Base-by-base conservation (phyloP, 92 coral and sea anemone species). In the Siderastrea siderea region DNA sequence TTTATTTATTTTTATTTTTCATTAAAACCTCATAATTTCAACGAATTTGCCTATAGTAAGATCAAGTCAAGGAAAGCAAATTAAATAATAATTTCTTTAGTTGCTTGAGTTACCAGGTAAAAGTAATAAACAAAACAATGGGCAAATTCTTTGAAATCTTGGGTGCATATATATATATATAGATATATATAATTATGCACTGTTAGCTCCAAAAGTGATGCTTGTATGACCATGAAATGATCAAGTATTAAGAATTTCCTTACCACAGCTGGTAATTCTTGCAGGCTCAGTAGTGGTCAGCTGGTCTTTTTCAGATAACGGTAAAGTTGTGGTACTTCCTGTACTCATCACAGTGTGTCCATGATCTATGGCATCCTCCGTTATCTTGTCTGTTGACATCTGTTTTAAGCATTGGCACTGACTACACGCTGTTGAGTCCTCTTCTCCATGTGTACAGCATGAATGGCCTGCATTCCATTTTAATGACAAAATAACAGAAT, bases 181-280 rank as follows among this genome's bases (percentile, higher is more conserved):
- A n/a, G n/a, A n/a, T n/a, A n/a, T n/a, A n/a, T n/a, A n/a, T n/a
- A n/a, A n/a, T n/a, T n/a, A n/a, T n/a, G n/a, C n/a, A n/a, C n/a
- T n/a, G n/a, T n/a, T n/a, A n/a, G n/a, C n/a, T n/a, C n/a, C 38
- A 75, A 17, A 64, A 64, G 43, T 38, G 43, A 64, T 53, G 0
- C 38, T 26, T 26, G 38, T 26, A 26, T 26, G 38, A 26, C 58
- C 64, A 7, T 13, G 3, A 59, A 3, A 7, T 3, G 3, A 7
- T 59, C 64, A 59, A 59, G 6, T 53, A 53, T 53, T 53, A 59
- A 59, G 64, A 59, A 7, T 43, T 64, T 38, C 55, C 87, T 53
- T 74, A 90, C 93, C 90, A 82, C 90, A 86, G 52, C 81, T 71
- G 26, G 93, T 58, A 57, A 90, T 74, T 57, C 84, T 86, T 4